These are phyloP conservation scores for Zhuqinia jingwanae DNA, from an alignment of 2,888 invertebrate genomes.

Conservation along the genomic window DNA sequence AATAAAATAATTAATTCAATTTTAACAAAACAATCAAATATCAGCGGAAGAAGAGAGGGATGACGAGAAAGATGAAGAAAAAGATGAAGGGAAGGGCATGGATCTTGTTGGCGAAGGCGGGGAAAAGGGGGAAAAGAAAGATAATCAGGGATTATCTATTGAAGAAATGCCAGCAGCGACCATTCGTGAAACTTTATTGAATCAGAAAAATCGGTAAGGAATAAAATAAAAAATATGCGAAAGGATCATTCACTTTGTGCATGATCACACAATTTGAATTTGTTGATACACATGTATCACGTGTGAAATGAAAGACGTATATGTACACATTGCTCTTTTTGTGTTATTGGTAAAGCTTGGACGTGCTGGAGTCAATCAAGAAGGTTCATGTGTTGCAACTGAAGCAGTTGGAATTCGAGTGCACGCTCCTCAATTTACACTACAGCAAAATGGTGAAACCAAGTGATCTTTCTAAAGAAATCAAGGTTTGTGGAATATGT, in stretches of 20 bases:
- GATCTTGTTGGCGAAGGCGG: conserved; percentile 62
- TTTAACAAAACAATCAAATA: background rate
- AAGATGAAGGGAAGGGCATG: conserved; percentile 47
- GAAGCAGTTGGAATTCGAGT: conserved; percentile 78
- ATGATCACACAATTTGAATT: background rate
- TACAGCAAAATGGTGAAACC: conserved; percentile 77
- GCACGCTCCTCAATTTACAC: conserved; percentile 74
- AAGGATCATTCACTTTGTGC: background rate
- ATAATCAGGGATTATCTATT: conserved; percentile 66
- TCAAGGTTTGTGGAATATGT: conserved; percentile 65
- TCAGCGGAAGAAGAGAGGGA: conserved; percentile 66
- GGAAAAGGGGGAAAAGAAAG: conserved; percentile 40
- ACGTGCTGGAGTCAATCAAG: conserved; percentile 75
- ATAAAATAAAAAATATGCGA: no score
- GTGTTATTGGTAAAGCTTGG: conserved; percentile 63
- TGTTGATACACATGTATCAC: background rate
- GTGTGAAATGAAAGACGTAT: background rate
- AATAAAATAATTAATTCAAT: background rate
- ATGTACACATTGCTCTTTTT: background rate
- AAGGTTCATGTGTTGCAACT: conserved; percentile 74
- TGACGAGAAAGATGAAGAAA: conserved; percentile 63
- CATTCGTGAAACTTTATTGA: conserved; percentile 75
- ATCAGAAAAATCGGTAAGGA: conserved; percentile 75
- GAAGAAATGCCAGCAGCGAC: conserved; percentile 75
- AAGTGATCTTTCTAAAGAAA: conserved; percentile 75